Conservation (phyloP, 2,113 vertebrate genomes). For the Antechinus stuartii region DNA sequence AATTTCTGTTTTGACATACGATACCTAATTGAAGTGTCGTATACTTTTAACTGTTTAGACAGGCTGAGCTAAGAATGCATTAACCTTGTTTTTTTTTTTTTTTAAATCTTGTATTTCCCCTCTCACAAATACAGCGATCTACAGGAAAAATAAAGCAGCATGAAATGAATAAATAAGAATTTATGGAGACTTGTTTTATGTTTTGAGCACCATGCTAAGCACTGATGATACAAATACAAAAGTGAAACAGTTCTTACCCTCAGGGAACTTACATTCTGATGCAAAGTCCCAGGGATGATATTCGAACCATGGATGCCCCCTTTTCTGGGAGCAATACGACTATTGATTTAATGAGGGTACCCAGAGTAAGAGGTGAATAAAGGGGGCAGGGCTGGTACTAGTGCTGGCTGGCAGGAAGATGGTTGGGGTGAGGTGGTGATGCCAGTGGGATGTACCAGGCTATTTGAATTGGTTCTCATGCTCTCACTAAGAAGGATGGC, state of each 20-base stretch:
- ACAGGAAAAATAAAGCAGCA: background rate
- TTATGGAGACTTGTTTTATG: background rate
- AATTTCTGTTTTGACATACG: slow-evolving; percentile 36
- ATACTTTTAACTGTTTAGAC: background rate
- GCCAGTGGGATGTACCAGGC: background rate
- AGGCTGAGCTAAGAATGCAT: background rate
- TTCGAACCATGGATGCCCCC: background rate
- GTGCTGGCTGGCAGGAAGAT: background rate
- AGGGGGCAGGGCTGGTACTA: background rate
- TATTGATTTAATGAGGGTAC: background rate
- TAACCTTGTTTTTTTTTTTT: background rate
- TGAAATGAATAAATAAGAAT: background rate
- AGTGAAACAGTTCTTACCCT: background rate
- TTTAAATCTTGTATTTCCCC: background rate
- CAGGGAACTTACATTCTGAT: background rate
- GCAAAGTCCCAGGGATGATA: background rate
- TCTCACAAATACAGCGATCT: background rate
- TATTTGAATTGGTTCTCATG: background rate
- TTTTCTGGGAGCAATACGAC: background rate
- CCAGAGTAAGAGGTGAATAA: background rate
- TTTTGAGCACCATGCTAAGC: background rate
- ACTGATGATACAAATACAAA: background rate
- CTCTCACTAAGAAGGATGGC: background rate
- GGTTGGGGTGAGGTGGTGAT: background rate
- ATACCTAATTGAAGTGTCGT: background rate